These are phyloP conservation scores for Scolopax mira DNA, from an alignment of 2,113 vertebrate genomes.

Conservation along the genomic window DNA sequence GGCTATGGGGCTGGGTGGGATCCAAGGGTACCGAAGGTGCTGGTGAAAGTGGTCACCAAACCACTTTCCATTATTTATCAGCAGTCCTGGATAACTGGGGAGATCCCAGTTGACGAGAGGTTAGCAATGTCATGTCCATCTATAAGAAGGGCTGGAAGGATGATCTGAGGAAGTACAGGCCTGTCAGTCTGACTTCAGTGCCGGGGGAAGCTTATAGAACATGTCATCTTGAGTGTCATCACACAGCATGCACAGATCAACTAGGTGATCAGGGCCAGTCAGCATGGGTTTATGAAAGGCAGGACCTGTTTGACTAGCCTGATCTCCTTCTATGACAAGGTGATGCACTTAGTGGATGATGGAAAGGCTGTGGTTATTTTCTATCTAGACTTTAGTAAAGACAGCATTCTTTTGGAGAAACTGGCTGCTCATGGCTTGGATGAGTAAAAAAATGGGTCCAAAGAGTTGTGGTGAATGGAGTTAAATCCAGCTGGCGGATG, in stretches of 20 bases:
- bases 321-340: neutral
- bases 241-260: neutral
- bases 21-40: neutral
- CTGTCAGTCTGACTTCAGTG: neutral
- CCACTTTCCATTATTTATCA: neutral
- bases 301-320: neutral
- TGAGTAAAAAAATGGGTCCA: neutral
- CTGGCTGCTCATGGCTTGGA: neutral
- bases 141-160: neutral
- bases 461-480: neutral
- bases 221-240: neutral
- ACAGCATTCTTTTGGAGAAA: neutral
- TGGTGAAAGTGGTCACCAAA: neutral
- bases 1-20: neutral
- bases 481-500: neutral
- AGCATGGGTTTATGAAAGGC: neutral
- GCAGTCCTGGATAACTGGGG: neutral
- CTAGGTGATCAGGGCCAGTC: neutral
- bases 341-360: neutral
- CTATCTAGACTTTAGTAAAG: neutral
- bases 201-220: neutral
- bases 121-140: fast-evolving
- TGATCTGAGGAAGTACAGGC: neutral
- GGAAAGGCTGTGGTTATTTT: neutral
- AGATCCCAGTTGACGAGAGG: neutral